Evolutionary conservation across 2,797 vertebrate genomes (phyloP), one percentile per base, ranked within the genome.

Genomic region (Esox masquinongy): DNA sequence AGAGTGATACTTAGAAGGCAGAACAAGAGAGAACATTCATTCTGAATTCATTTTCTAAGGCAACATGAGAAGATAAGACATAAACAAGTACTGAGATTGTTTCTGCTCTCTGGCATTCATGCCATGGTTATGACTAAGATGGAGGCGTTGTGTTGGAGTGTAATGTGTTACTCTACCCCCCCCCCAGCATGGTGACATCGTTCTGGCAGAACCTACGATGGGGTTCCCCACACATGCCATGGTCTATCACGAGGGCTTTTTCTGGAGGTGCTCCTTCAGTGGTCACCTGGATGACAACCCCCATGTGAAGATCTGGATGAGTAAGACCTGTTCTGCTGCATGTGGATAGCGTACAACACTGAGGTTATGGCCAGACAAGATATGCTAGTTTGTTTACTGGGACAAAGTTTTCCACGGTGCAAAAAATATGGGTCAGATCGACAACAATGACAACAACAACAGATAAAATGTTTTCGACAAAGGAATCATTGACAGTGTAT

Each of bases 241-340:
- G 78, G 93, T 96, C 68, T 94, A 97, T 82, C 97, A 99, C 31
- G 97, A 98, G 86, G 98, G 98, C 1, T 98, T 99, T 84, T 99
- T 99, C 92, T 99, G 97, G 98, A 95, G 91, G 76, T 99, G 98
- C 80, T 95, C 92, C 76, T 98, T 96, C 88, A 84, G 66, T 78
- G 93, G 93, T 17, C 78, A 84, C 51, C 66, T 72, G 29, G 89
- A 75, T 9, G 92, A 94, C 5, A 91, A 94, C 14, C 86, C 90
- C 87, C 72, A 93, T 85, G 94, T 93, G 94, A 96, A 92, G 76
- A 95, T 97, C 85, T 97, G 96, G 96, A 95, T 98, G 71, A 97
- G 98, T 99, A 95, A 97, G 97, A 92, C 47, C 53, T n/a, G 53
- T n/a, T 56, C n/a, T 19, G n/a, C 51, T 56, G n/a, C 19, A 8